Base-by-base conservation (phyloP, 1,140 invertebrate species). In the Oreohelix idahoensis region DNA sequence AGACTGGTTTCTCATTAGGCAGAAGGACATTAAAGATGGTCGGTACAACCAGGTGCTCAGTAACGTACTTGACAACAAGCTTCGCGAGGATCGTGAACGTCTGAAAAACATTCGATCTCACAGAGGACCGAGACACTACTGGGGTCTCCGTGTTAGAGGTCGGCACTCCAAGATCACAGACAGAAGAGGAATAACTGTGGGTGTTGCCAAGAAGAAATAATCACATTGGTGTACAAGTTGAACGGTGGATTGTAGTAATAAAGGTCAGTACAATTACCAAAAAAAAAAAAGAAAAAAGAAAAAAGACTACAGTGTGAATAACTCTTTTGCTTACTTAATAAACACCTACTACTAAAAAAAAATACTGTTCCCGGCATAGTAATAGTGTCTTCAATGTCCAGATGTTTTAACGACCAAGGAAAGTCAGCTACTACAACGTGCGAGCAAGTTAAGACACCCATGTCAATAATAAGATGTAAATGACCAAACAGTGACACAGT, bases 161-260 rank as follows among this genome's bases (percentile, higher is more conserved):
- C 98, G 99, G 93, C 98, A 99, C 93, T 99, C 98, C 73, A 99
- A 99, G 94, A 99, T 98, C 73, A 99, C 98, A 88, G 98, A 98
- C 90, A 95, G 98, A 91, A 95, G 98, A 94, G 98, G 98, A 94
- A 95, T 98, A 94, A 99, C 98, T 94, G 98, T 99, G 89, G 98
- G 98, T 97, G 98, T 99, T 87, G 98, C 97, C 91, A 99, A 99
- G 95, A 99, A 99, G 97, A 99, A 99, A 95, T 92, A 92, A 88
- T 86, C n/a, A 79, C 42, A 81, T 75, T 75, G 45, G 39, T 42
- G 17, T 38, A 76, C 78, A 83, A 74, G 58, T 78, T 69, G 53
- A 36, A 78, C 63, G 49, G 76, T 83, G 75, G 69, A 36, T 42
- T 32, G 8, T 20, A 32, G 39, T 49, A 66, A 66, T 66, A 66